Percentiles rank a stretch among this genome's conserved stretches.
phyloP scores from a whole-genome alignment of 1,140 invertebrate genomes.

The Parapsyche elsis region DNA sequence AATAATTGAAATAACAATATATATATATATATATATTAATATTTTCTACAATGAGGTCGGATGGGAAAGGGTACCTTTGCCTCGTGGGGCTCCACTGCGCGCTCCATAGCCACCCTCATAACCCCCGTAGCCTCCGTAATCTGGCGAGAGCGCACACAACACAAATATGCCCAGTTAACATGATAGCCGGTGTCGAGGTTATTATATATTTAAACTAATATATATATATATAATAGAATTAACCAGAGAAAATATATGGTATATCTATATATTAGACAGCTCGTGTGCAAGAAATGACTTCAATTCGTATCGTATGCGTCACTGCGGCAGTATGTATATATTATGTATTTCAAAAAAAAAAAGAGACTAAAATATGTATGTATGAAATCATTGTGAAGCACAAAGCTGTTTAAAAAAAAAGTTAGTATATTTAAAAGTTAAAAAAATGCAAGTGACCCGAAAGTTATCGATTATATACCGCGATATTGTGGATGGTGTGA shows the following conservation, averaged over 20 bases:
- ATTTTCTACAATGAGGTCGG: constrained; percentile 60
- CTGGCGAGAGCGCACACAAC: constrained; percentile 71
- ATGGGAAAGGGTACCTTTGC: constrained; percentile 78
- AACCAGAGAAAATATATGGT: no score
- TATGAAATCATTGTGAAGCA: constrained; percentile 31
- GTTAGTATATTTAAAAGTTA: constrained; percentile 8
- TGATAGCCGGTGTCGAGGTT: constrained; percentile 42
- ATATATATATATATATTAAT: not conserved
- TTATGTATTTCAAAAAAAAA: no score
- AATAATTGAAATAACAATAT: constrained; percentile 20
- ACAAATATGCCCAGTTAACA: constrained; percentile 59
- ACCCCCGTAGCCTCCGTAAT: constrained; percentile 82
- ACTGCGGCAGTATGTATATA: not conserved
- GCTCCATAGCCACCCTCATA: constrained; percentile 84
- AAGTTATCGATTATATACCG: no score
- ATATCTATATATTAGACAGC: not conserved
- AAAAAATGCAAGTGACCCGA: constrained; percentile 37
- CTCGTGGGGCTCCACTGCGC: constrained; percentile 78
- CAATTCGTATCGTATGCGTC: not conserved
- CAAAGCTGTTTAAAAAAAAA: constrained; percentile 27
- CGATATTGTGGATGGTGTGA: no score
- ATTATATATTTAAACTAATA: constrained; percentile 8
- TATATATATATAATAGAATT: no score
- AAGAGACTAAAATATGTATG: not conserved
- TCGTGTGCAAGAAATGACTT: not conserved